Base-by-base conservation (phyloP, 2,888 invertebrate genomes). In the Synergus laeviventris region DNA sequence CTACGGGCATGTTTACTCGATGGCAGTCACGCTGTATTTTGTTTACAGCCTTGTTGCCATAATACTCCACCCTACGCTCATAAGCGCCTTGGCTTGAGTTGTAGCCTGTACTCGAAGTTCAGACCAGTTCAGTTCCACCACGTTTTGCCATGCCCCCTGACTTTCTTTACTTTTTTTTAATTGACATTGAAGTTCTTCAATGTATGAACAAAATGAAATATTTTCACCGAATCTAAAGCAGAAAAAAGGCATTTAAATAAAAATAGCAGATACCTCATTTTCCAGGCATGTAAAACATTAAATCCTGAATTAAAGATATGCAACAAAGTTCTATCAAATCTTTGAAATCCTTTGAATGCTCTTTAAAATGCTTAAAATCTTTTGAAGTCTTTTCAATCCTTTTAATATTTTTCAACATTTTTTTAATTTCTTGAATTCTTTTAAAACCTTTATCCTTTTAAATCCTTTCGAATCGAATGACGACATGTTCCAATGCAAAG, bases 31-130 rank as follows among this genome's bases (percentile, higher is more conserved):
- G 86, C 82, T 84, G 86, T 86, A 86, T 88, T 89, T 87, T 88
- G 85, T 88, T 89, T 88, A 87, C 85, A 83, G 84, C 84, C 81
- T 85, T 89, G 86, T 89, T 89, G 84, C 85, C 87, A 87, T 86
- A 89, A 89, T 86, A 89, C 78, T 80, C 78, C 79, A 77, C 77
- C 75, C 61, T 76, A 73, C 75, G 54, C 36, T 49, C 49, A 70
- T 70, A 70, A 70, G 70, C 70, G 70, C 36, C 66, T 42, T 18
- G 39, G 36, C 31, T 49, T 70, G 49, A 49, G 49, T 66, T 66
- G 24, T 45, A 66, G 42, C 24, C 24, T 66, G 24, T 45, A 64
- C 42, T 24, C 21, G 59, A 42, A 18, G 31, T 49, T 54, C 45
- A 36, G 31, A 70, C 49, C 45, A 70, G 49, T 70, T 70, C 45